Percentiles rank a stretch among this genome's conserved stretches.
These are phyloP conservation scores for Etia nguti DNA, from an alignment of 2,113 vertebrate genomes.

Conservation along the genomic window DNA sequence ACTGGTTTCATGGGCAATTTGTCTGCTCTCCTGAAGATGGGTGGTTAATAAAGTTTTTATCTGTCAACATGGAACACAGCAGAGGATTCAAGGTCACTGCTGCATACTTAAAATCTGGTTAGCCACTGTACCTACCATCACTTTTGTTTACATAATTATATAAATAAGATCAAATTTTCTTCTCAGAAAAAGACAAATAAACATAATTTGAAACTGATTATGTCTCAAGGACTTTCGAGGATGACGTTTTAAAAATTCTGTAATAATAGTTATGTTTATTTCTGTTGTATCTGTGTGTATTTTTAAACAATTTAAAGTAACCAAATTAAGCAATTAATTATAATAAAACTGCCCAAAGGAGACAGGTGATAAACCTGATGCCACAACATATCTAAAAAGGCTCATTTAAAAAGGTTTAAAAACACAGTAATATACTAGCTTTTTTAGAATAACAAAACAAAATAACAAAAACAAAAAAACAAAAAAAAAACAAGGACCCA, in stretches of 20 bases:
- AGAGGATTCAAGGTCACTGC: conserved; percentile 61
- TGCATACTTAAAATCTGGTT: conserved; percentile 22
- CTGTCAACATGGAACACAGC: conserved; percentile 40
- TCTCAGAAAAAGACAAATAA: conserved; percentile 46
- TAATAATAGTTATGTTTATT: conserved; percentile 59
- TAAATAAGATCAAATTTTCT: conserved; percentile 61
- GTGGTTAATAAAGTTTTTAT: conserved; percentile 70
- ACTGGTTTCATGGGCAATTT: conserved; percentile 52
- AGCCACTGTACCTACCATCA: conserved; percentile 20
- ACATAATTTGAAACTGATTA: conserved; percentile 68
- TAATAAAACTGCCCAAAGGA: conserved; percentile 36
- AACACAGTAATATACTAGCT: background rate
- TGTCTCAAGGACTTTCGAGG: conserved; percentile 71
- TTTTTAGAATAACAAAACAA: background rate
- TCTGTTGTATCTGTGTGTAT: conserved; percentile 45
- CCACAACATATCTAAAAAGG: conserved; percentile 10
- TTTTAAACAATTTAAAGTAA: conserved; percentile 53
- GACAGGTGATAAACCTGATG: background rate
- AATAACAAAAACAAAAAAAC: background rate
- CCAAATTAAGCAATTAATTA: conserved; percentile 66
- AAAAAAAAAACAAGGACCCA: background rate
- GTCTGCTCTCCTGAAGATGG: conserved; percentile 41
- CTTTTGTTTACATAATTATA: conserved; percentile 67
- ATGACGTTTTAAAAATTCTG: conserved; percentile 57
- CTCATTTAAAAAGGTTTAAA: conserved; percentile 28